Conservation (phyloP, 2,113 vertebrate species). For the Poicephalus gulielmi region DNA sequence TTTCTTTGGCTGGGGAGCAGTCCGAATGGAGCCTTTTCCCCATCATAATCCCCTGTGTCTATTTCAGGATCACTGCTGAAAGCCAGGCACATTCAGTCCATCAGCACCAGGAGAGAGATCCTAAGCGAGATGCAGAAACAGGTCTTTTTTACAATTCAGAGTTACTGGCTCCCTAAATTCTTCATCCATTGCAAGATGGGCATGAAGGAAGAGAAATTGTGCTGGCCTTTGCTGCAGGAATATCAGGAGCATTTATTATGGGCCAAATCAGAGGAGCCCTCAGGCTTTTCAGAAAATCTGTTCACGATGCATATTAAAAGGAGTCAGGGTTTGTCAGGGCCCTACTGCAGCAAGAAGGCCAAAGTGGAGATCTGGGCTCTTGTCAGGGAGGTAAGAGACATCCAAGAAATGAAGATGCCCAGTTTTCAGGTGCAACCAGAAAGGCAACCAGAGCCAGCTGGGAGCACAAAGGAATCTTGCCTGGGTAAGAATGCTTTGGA, state of each 20-base stretch:
- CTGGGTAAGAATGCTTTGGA: background rate
- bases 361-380: conserved; percentile 67
- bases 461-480: background rate
- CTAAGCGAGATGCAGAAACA: conserved; percentile 72
- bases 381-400: background rate
- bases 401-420: background rate
- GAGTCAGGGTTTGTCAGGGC: background rate
- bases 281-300: background rate
- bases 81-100: conserved; percentile 26
- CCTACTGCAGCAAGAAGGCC: conserved; percentile 69
- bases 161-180: conserved; percentile 80
- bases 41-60: accelerated
- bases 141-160: conserved; percentile 69
- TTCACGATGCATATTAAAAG: conserved; percentile 39
- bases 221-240: conserved; percentile 63
- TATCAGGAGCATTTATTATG: conserved; percentile 16
- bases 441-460: background rate
- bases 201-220: conserved; percentile 48
- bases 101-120: conserved; percentile 58
- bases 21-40: background rate
- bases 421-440: background rate
- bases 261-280: background rate
- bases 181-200: conserved; percentile 64
- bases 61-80: conserved; percentile 57
- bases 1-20: background rate